Base-by-base conservation (phyloP, 2,113 vertebrate genomes). In the Gadus macrocephalus region DNA sequence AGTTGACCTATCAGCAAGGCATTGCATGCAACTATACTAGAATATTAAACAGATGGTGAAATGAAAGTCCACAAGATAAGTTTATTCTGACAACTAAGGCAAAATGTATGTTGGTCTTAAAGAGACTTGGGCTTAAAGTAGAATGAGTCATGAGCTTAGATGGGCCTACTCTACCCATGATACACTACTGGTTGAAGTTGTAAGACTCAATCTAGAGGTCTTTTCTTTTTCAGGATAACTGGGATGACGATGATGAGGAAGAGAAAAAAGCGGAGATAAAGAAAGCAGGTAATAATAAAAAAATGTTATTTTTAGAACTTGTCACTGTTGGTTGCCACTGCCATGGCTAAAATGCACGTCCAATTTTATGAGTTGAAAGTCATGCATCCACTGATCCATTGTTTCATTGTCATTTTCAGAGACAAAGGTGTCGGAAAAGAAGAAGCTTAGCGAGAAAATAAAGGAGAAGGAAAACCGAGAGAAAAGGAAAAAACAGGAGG, bases 381-480 rank as follows among this genome's bases (percentile, higher is more conserved):
- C 16, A 38, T 12, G 1, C 19, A 42, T 65, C 8, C 49, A 53
- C 20, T 66, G 4, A 19, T 42, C 8, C 1, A 15, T 69, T 35
- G 3, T 68, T 78, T 15, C 67, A 2, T 69, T 78, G 69, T 4
- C 0, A 53, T n/a, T 77, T 79, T 70, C 86, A 95, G 96, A 95
- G 70, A 65, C 89, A 20, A 98, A 97, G 82, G 88, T 93, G 78
- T 92, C 95, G 66, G 96, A 98, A 74, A 99, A 98, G 91, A 99
- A 98, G 91, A 98, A 95, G 91, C 90, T 96, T 89, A 91, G 77
- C 83, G 96, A 99, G 81, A 98, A 98, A 89, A 98, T 98, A 72
- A 98, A 96, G 93, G 96, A 97, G 85, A 98, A 93, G 89, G 96
- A 98, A 89, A 94, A 91, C 77, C 89, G 90, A 82, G 89, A 94